A percentile compares a stretch with the other conserved stretches of the same genome.
These are phyloP conservation scores for Amiota communis DNA, from an alignment of 2,888 invertebrate species.

Conservation along the genomic window DNA sequence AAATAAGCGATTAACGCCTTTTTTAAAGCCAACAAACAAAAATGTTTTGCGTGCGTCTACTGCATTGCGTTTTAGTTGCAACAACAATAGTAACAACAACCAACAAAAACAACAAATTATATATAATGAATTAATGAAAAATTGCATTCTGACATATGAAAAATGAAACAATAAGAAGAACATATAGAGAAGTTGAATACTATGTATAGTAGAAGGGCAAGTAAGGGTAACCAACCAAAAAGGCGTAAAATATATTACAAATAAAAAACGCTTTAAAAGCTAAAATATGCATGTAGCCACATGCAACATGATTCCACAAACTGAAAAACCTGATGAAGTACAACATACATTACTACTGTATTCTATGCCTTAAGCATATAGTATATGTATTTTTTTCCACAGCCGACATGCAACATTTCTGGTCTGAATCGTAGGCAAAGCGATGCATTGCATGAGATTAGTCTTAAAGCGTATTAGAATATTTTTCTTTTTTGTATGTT, in stretches of 20 bases:
- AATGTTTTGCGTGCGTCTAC: constrained; percentile 39
- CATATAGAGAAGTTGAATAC: not conserved
- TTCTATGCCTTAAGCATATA: too few species aligned
- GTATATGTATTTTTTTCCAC: too few species aligned
- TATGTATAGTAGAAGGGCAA: constrained; percentile 1
- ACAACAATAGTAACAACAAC: too few species aligned
- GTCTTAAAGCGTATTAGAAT: constrained; percentile 11
- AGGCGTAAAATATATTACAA: constrained; percentile 4
- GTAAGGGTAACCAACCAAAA: not conserved
- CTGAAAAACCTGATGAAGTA: not conserved
- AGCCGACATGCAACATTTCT: too few species aligned
- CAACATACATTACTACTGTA: too few species aligned
- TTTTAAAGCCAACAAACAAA: constrained; percentile 39
- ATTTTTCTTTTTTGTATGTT: too few species aligned
- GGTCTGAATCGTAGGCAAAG: not conserved
- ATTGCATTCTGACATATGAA: constrained; percentile 36
- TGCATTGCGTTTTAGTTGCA: too few species aligned
- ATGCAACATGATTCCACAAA: not conserved
- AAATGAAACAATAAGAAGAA: constrained; percentile 5
- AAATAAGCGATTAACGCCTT: constrained; percentile 41
- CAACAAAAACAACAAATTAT: too few species aligned
- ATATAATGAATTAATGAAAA: constrained; percentile 32
- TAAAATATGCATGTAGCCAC: constrained; percentile 8
- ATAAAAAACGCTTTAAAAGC: not conserved
- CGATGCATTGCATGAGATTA: constrained; percentile 20